Percentiles rank a stretch among this genome's conserved stretches.
These are phyloP conservation scores for Enteromius radiatus DNA, from an alignment of 2,797 vertebrate species.

Conservation along the genomic window DNA sequence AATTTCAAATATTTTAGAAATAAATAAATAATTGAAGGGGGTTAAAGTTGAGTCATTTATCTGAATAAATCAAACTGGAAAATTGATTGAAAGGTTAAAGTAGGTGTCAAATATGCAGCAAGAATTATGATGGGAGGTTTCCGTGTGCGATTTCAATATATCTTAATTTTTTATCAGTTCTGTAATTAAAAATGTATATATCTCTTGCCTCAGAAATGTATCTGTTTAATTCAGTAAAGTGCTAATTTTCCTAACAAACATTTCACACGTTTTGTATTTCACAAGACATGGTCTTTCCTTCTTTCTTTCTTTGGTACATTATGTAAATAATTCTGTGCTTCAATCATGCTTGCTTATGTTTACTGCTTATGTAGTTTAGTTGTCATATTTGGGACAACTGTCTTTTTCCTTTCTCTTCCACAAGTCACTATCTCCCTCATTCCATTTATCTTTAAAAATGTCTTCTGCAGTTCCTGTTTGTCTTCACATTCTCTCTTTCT, in stretches of 20 bases:
- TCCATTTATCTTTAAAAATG: conserved; percentile 45
- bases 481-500: not conserved
- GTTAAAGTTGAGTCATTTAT: not conserved
- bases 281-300: not conserved
- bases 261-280: not conserved
- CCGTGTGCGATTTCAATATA: conserved; percentile 25
- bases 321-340: conserved; percentile 22
- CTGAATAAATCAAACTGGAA: conserved; percentile 2
- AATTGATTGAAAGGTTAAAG: conserved; percentile 14
- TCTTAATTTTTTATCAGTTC: conserved; percentile 30
- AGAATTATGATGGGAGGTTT: conserved; percentile 16
- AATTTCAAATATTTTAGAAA: not conserved
- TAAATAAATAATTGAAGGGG: not conserved
- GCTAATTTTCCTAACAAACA: conserved; percentile 1
- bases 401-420: not conserved
- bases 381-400: conserved; percentile 56
- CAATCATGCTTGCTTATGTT: conserved; percentile 32
- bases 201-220: not conserved
- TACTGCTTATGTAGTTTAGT: conserved; percentile 33
- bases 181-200: conserved; percentile 30
- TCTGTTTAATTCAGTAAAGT: conserved; percentile 14
- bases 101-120: not conserved
- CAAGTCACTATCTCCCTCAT: not conserved
- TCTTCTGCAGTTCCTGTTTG: conserved; percentile 22
- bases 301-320: not conserved